Evolutionary conservation across 2,797 vertebrate genomes (phyloP).

Genomic region (Catharus ustulatus): DNA sequence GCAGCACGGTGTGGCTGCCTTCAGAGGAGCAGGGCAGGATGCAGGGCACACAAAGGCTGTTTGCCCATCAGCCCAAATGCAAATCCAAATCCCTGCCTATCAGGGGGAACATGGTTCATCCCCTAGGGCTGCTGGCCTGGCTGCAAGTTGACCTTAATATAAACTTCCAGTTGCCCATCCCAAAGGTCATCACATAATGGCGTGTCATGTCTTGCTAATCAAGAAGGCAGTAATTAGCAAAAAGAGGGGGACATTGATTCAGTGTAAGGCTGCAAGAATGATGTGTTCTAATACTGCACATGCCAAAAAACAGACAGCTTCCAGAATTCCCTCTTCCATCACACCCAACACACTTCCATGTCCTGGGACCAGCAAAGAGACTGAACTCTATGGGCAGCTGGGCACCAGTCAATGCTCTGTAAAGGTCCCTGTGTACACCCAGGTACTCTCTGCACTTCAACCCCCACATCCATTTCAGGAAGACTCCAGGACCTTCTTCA

Average conservation of each 20-base stretch:
- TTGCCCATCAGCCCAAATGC: not conserved
- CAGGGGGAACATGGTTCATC: not conserved
- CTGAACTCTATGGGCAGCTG: not conserved
- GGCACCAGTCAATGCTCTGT: not conserved
- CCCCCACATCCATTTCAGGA: not conserved
- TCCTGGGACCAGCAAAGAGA: not conserved
- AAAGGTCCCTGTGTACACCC: not conserved
- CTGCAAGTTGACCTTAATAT: not conserved
- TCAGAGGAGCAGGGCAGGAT: not conserved
- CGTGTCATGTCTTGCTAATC: not conserved
- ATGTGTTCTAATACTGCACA: rapidly evolving
- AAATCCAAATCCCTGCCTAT: not conserved
- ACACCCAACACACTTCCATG: not conserved
- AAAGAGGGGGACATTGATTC: rapidly evolving
- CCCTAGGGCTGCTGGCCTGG: not conserved
- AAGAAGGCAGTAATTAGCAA: not conserved
- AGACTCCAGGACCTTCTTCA: not conserved
- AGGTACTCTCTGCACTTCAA: not conserved
- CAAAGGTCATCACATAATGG: not conserved
- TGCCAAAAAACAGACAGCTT: not conserved
- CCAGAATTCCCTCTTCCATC: not conserved
- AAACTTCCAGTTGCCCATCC: not conserved
- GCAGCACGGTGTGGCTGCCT: rapidly evolving
- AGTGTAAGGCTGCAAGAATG: not conserved
- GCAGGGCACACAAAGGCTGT: not conserved